A percentile compares a stretch with the other conserved stretches of the same genome.
Evolutionary conservation across 2,113 vertebrate species (phyloP).

Genomic region (Polyodon spathula): DNA sequence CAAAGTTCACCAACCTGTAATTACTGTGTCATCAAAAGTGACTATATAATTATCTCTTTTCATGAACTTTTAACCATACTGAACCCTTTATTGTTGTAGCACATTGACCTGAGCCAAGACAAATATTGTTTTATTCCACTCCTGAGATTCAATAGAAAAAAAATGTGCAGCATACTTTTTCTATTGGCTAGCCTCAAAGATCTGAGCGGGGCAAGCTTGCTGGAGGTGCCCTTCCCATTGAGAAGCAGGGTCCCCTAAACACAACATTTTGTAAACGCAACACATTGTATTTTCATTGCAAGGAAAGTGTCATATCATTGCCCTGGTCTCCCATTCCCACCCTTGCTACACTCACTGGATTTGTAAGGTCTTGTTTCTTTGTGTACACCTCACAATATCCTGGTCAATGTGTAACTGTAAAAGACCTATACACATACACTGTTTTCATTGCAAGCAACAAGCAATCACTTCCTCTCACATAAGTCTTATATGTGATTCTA

Average conservation of each 20-base stretch:
- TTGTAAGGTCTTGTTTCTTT: neutral
- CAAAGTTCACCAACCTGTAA: neutral
- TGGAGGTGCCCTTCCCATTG: neutral
- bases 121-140: conserved; percentile 11
- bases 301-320: conserved; percentile 10
- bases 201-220: too few relatives aligned
- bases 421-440: neutral
- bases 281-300: conserved; percentile 5
- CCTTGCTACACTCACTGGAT: neutral
- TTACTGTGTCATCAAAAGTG: neutral
- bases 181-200: neutral
- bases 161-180: neutral
- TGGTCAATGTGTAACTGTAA: neutral
- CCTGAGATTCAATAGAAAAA: neutral
- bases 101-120: neutral
- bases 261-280: neutral
- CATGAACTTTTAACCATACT: conserved; percentile 8
- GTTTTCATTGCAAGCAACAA: neutral
- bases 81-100: neutral
- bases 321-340: conserved; percentile 3
- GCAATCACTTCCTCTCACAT: neutral
- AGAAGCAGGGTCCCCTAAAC: neutral
- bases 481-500: too few relatives aligned
- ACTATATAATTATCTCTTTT: conserved; percentile 4
- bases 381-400: neutral